Evolutionary conservation across 1,140 invertebrate species (phyloP).

Genomic region (Ephestia elutella): DNA sequence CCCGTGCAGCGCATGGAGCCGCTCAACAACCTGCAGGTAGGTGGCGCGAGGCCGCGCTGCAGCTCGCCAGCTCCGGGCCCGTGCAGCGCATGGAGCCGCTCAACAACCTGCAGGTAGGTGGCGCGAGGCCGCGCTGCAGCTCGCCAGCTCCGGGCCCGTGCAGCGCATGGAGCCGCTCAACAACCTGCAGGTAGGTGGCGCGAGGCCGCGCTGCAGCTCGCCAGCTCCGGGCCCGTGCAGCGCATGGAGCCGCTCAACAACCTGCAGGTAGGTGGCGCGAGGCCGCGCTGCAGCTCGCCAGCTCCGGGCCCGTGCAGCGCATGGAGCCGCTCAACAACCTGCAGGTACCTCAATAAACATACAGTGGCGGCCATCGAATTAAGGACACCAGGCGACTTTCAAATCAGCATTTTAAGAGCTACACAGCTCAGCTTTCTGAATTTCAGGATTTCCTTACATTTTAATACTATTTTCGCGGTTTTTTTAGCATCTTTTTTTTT

Average conservation of each 20-base stretch:
- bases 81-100: conserved; percentile 98
- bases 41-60: too few species aligned
- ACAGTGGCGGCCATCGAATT: too few species aligned
- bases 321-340: conserved; percentile 98
- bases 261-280: conserved; percentile 92
- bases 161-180: conserved; percentile 98
- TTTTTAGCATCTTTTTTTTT: too few species aligned
- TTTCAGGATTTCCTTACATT: too few species aligned
- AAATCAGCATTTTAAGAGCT: too few species aligned
- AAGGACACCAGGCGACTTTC: too few species aligned
- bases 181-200: conserved; percentile 94
- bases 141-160: conserved; percentile 92
- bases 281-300: conserved; percentile 84
- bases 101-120: conserved; percentile 94
- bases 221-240: conserved; percentile 92
- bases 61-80: conserved; percentile 89
- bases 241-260: conserved; percentile 98
- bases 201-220: conserved; percentile 86
- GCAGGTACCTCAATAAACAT: conserved; percentile 76
- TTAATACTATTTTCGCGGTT: too few species aligned
- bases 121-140: too few species aligned
- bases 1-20: conserved; percentile 98
- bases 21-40: conserved; percentile 94
- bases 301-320: conserved; percentile 92
- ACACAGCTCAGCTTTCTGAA: too few species aligned